Evolutionary conservation across 23 tunicate genomes (phyloP), one percentile per base, ranked within the genome.

Genomic region (Halocynthia aurantium): DNA sequence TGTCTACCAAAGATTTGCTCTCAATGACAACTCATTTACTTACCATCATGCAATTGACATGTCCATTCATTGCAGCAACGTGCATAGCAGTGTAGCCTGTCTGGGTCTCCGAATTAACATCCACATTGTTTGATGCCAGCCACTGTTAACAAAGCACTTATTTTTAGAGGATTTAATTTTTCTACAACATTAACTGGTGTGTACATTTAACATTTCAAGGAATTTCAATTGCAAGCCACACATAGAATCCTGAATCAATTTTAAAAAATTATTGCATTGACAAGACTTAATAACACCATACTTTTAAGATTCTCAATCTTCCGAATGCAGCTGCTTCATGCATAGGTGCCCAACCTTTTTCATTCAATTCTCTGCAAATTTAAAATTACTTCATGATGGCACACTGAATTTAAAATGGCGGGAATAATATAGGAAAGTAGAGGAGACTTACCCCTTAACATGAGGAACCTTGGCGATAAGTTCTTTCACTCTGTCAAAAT

Each of bases 21-120:
- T 31, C 44, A 31, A 31, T 31, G 44, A 31, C 44, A 31, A 31
- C 44, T 31, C 63, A 13, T n/a, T 6, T 7, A 44, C 85, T 76
- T 56, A 87, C 93, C 83, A 51, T 82, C 49, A 87, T 75, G 52
- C 93, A 87, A 15, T 87, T 44, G 22, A 80, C 82, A 69, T 89
- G 96, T 31, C 96, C 96, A 76, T 89, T 80, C 85, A 81, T 89
- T 6, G 96, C 88, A 52, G 88, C 88, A 83, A 89, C 81, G 66
- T 89, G 96, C 82, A 89, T 80, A 12, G 96, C 85, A 6, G 96
- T 89, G 78, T 89, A 89, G 50, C 96, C 96, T 0, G 96, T 84
- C 53, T 78, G 82, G 10, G 87, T 89, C 62, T 89, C 96, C 2
- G 96, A 84, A 69, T 84, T 76, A 44, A 83, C 69, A 55, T 80